Evolutionary conservation across 37 sponge, comb jelly and placozoan species (phyloP), one percentile per base, ranked within the genome.

Genomic region (Ianthella basta): DNA sequence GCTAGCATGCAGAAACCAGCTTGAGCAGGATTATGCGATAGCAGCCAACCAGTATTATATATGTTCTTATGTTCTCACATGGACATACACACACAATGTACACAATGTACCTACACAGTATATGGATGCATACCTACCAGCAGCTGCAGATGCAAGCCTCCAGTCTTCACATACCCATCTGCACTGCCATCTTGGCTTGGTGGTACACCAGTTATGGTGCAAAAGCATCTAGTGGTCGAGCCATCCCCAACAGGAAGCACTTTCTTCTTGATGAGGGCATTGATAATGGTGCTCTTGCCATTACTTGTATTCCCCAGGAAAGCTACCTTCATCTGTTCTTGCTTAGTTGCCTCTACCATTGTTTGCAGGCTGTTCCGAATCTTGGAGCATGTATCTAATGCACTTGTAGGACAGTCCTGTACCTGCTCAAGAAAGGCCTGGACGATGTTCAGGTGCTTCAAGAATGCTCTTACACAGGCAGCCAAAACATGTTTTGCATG

Each of bases 241-340:
- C 98, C 98, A 20, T 94, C 91, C 5, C 98, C 98, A 19, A 91
- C 79, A 0, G 96, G 98, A 33, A 98, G 89, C 59, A 98, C 97
- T 60, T 87, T 84, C 40, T 87, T 90, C 0, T 65, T 86, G 25
- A 98, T 86, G 85, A 98, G 95, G 15, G 96, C 92, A 84, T 98
- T 98, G 78, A 98, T 88, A 6, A 91, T 92, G 0, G 94, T 90
- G 83, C 98, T 98, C 92, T 95, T 98, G 25, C 98, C 98, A 63
- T 98, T 98, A 57, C 92, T 91, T 8, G 98, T 98, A 0, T 94
- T 91, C 20, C 98, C 98, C 75, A 98, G 96, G 85, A 98, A 98
- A 1, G 88, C 96, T 10, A 98, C 95, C 85, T 97, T 97, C 97
- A 97, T 97, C 68, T 92, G 94, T 80, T 92, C 90, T 0, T 92